Conservation (phyloP, 2,113 vertebrate genomes). For the Lutjanus erythropterus region DNA sequence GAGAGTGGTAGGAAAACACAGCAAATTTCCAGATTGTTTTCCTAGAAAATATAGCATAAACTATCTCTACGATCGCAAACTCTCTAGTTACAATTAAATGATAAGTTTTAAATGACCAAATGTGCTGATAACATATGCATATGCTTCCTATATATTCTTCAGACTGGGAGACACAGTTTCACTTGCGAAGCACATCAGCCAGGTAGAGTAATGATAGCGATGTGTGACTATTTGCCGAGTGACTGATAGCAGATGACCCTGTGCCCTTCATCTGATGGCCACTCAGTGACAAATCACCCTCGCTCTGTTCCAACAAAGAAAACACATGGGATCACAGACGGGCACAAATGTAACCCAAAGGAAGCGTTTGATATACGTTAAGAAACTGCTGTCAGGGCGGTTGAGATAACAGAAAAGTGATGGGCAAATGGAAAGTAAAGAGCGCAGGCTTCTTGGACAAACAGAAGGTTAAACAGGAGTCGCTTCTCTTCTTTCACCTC, state of each 20-base stretch:
- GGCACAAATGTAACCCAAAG: background rate
- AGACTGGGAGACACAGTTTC: background rate
- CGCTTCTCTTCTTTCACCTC: no score
- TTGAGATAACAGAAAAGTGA: background rate
- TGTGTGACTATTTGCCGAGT: background rate
- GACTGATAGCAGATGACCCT: slow-evolving; percentile 8
- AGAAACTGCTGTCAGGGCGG: background rate
- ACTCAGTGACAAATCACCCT: slow-evolving; percentile 20
- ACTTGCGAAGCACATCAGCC: background rate
- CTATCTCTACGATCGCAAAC: no score
- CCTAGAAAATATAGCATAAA: background rate
- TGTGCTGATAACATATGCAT: background rate
- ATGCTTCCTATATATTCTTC: background rate
- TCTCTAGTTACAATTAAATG: background rate
- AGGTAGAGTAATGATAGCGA: background rate
- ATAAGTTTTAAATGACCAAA: background rate
- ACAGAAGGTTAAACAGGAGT: background rate
- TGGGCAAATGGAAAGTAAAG: background rate
- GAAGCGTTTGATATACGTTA: background rate
- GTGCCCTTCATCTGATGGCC: slow-evolving; percentile 23
- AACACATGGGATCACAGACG: background rate
- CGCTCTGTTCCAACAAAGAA: background rate
- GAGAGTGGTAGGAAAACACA: background rate
- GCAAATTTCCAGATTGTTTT: background rate
- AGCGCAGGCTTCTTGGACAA: background rate